Evolutionary conservation across 2,888 invertebrate genomes (phyloP), one percentile per base, ranked within the genome.

Genomic region (Brenthis daphne): DNA sequence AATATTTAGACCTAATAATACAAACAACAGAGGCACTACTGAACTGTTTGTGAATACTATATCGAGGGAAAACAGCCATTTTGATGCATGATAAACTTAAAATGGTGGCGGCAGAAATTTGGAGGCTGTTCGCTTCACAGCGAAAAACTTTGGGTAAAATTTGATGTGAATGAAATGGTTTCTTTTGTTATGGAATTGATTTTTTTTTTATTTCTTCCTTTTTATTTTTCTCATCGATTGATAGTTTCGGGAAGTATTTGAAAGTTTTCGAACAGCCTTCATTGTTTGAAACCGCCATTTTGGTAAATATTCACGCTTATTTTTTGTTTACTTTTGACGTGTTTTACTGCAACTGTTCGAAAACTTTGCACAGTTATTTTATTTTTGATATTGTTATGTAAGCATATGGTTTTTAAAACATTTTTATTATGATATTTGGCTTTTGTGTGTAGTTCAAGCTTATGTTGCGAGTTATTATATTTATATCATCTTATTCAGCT

Each of bases 191-290:
- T 87, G 74, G 82, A 81, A 84, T 78, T 85, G 83, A 86, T 83
- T n/a, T 84, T 83, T 85, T 85, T 86, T 83, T 86, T 85, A 80
- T 87, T 88, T 87, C 80, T 87, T 85, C 77, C 74, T 83, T 83
- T 68, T 72, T 55, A 83, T 80, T 88, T 87, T 83, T 82, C 82
- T 88, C 86, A 85, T 88, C 83, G 85, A 80, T 74, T 74, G 76
- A 80, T 80, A 82, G 80, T 80, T 78, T 80, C 82, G 84, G 80
- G 81, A 79, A 81, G 79, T 82, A 83, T 82, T 80, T 82, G 85
- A 91, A 94, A 94, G 94, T 94, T 94, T 94, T 94, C 94, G 94
- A 94, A 94, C 95, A 94, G 94, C 94, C 94, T 94, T 94, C 93
- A 93, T 84, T 85, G 82, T 87, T 87, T 88, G 85, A 81, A 82